phyloP scores from a whole-genome alignment of 2,888 invertebrate genomes.

The Caenorhabditis sp. region DNA sequence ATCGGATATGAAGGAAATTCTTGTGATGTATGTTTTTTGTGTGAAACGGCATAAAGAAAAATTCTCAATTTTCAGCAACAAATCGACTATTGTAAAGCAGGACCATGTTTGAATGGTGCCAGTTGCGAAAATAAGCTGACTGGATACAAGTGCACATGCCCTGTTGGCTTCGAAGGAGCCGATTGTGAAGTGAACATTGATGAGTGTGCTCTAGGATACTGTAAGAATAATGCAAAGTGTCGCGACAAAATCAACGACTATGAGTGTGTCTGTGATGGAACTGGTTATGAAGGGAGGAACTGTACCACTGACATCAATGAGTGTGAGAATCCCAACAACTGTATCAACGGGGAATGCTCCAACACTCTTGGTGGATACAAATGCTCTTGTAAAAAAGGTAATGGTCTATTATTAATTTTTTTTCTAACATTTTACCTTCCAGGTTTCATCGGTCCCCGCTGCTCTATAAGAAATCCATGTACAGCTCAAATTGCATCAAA shows the following conservation, averaged over 20 bases:
- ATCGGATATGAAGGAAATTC: slow-evolving; percentile 72
- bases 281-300: slow-evolving; percentile 77
- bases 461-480: slow-evolving; percentile 79
- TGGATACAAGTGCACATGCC: slow-evolving; percentile 83
- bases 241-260: slow-evolving; percentile 79
- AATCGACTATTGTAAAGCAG: slow-evolving; percentile 77
- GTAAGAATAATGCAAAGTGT: slow-evolving; percentile 77
- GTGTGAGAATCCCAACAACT: slow-evolving; percentile 73
- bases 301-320: slow-evolving; percentile 81
- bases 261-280: slow-evolving; percentile 79
- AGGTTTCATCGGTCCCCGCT: slow-evolving; percentile 73
- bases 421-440: slow-evolving; percentile 2
- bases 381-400: slow-evolving; percentile 75
- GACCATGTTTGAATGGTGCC: slow-evolving; percentile 86
- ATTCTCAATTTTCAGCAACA: slow-evolving; percentile 75
- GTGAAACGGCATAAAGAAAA: too few species aligned
- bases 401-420: slow-evolving; percentile 12
- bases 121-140: slow-evolving; percentile 91
- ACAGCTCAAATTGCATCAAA: slow-evolving; percentile 73
- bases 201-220: slow-evolving; percentile 77
- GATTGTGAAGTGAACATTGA: slow-evolving; percentile 81
- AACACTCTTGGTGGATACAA: slow-evolving; percentile 79
- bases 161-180: slow-evolving; percentile 77
- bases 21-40: slow-evolving; percentile 68
- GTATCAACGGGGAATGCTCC: slow-evolving; percentile 79